Base-by-base conservation (phyloP, 2,888 invertebrate species). In the Tortricodes alternella region DNA sequence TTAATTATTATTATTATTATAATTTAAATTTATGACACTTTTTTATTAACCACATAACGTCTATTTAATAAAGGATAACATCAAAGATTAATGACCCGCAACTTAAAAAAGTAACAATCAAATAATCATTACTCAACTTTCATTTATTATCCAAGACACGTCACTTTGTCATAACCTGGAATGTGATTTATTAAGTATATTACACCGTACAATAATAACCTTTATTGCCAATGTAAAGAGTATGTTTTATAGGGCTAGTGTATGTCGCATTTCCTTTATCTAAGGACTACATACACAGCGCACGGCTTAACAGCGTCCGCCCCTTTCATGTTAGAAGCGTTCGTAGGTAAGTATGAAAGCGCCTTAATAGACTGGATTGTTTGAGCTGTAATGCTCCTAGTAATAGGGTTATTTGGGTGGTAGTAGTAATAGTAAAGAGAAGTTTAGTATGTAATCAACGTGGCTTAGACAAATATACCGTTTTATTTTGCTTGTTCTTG, bases 291-390 rank as follows among this genome's bases (percentile, higher is more conserved):
- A 46, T 23, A 53, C 23, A 27, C 34, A 8, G 15, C 5, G 24
- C n/a, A 18, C 35, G 27, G 29, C 56, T 56, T 56, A 56, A 16
- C 7, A 35, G 43, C 44, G 15, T 43, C 56, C 56, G 37, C 56
- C 56, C 44, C 49, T 56, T 56, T 44, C 56, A 24, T 56, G 56
- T 56, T 21, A 32, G 19, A 2, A 4, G 44, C 29, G 46, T 23
- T 53, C 27, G 50, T 50, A 56, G 50, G 56, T 56, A 56, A 44
- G 56, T 56, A 56, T 44, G 44, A 56, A 49, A 50, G 49, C 37
- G 38, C 37, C 56, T 44, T 44, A 44, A 50, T 56, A 50, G 18
- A 18, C 49, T 56, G 21, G 41, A 43, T 48, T 48, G 43, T 56
- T 29, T 44, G 15, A 49, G 56, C 46, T 38, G 37, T 34, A 34